Evolutionary conservation across 2,113 vertebrate genomes (phyloP).

Genomic region (Festucalex cinctus): DNA sequence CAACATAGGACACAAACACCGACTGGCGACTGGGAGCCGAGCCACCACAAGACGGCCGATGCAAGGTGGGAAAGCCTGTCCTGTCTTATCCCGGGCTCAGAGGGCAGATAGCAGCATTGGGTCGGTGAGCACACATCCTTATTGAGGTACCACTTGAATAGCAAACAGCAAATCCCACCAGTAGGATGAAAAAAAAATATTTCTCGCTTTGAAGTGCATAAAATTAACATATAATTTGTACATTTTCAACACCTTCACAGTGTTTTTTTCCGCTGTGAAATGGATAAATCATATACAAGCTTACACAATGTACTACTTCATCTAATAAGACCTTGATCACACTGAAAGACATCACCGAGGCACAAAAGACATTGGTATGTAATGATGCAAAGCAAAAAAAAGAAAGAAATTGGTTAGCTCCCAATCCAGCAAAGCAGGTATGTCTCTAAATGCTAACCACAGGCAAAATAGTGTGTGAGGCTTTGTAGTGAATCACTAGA

Average conservation of each 20-base stretch:
- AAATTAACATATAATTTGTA: conserved; percentile 21
- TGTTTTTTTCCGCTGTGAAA: background rate
- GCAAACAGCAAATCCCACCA: conserved; percentile 28
- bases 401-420: background rate
- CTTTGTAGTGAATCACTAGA: background rate
- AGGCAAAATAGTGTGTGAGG: background rate
- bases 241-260: background rate
- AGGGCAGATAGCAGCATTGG: conserved; percentile 38
- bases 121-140: conserved; percentile 31
- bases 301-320: background rate
- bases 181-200: conserved; percentile 13
- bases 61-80: conserved; percentile 39
- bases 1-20: conserved; percentile 35
- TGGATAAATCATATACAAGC: background rate
- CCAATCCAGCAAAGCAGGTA: background rate
- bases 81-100: conserved; percentile 39
- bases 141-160: conserved; percentile 29
- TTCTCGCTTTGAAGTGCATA: conserved; percentile 15
- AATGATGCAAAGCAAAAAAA: background rate
- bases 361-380: background rate
- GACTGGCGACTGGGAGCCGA: conserved; percentile 30
- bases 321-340: conserved; percentile 3
- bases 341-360: background rate
- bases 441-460: background rate
- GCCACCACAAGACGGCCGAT: conserved; percentile 40